phyloP scores from a whole-genome alignment of 2,888 invertebrate genomes.

The Drosophila mercatorum region DNA sequence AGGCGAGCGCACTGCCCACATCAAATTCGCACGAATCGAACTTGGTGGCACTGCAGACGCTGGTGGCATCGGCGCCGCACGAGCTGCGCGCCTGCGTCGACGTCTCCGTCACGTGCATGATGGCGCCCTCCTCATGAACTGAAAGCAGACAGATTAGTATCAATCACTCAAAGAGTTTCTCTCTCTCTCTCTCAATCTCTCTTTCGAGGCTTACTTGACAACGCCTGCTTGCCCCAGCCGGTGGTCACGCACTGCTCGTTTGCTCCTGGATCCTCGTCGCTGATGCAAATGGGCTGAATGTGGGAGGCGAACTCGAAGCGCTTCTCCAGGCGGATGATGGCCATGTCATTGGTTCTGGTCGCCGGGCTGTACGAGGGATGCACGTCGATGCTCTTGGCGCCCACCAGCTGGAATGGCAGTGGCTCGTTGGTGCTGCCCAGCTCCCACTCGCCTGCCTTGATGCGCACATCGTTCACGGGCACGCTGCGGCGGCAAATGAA shows the following conservation, averaged over 20 bases:
- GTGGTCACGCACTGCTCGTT: constrained; percentile 90
- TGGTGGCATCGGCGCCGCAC: constrained; percentile 77
- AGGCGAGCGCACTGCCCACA: constrained; percentile 92
- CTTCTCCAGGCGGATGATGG: constrained; percentile 89
- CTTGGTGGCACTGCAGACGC: constrained; percentile 88
- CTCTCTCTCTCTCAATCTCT: background rate
- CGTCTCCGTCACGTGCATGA: constrained; percentile 91
- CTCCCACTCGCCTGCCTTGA: constrained; percentile 94
- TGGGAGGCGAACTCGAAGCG: constrained; percentile 88
- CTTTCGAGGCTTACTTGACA: constrained; percentile 88
- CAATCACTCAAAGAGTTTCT: too few relatives aligned
- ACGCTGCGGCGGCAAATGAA: constrained; percentile 50
- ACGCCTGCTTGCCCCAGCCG: constrained; percentile 92
- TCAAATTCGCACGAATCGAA: constrained; percentile 92
- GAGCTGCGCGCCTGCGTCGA: constrained; percentile 87
- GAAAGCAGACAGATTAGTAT: constrained; percentile 52
- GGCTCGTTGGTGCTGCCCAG: constrained; percentile 92
- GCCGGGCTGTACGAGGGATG: constrained; percentile 89
- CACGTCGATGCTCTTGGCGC: constrained; percentile 88
- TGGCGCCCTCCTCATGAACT: constrained; percentile 91
- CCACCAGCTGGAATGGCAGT: constrained; percentile 90
- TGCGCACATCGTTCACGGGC: constrained; percentile 86
- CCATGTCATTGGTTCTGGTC: constrained; percentile 88
- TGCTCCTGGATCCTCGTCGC: constrained; percentile 86
- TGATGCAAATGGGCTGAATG: constrained; percentile 90